phyloP scores from a whole-genome alignment of 1,140 invertebrate genomes.

The Drosophila aff. region DNA sequence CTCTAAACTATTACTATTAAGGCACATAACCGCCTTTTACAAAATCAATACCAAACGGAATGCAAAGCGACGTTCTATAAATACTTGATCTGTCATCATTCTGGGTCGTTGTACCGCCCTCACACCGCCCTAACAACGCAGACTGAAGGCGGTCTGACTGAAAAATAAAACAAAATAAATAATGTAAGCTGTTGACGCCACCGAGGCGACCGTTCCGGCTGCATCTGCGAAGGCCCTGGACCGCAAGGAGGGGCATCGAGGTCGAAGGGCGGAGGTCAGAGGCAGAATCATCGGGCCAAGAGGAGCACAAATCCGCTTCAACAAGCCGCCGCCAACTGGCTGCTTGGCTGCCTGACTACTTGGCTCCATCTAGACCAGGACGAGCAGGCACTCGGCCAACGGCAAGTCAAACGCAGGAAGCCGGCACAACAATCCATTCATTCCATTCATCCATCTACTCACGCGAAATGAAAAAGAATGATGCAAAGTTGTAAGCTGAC shows the following conservation, averaged over 20 bases:
- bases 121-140: background rate
- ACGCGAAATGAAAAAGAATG: slow-evolving; percentile 61
- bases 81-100: slow-evolving; percentile 55
- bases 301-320: slow-evolving; percentile 53
- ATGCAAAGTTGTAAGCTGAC: slow-evolving; percentile 48
- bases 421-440: slow-evolving; percentile 48
- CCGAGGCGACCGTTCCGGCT: slow-evolving; percentile 30
- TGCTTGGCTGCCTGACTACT: slow-evolving; percentile 25
- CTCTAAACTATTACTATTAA: slow-evolving; percentile 12
- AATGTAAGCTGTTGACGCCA: slow-evolving; percentile 55
- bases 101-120: slow-evolving; percentile 20
- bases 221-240: slow-evolving; percentile 14
- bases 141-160: slow-evolving; percentile 14
- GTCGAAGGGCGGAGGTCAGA: background rate
- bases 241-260: background rate
- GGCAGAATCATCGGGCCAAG: slow-evolving; percentile 33
- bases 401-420: slow-evolving; percentile 33
- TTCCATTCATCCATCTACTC: slow-evolving; percentile 49
- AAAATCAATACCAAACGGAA: slow-evolving; percentile 35
- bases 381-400: slow-evolving; percentile 34
- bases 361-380: slow-evolving; percentile 31
- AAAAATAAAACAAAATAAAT: slow-evolving; percentile 58
- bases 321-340: slow-evolving; percentile 42
- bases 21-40: slow-evolving; percentile 9
- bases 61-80: slow-evolving; percentile 40